Conservation (phyloP, 2,888 invertebrate species). For the Harpalus rubripes region DNA sequence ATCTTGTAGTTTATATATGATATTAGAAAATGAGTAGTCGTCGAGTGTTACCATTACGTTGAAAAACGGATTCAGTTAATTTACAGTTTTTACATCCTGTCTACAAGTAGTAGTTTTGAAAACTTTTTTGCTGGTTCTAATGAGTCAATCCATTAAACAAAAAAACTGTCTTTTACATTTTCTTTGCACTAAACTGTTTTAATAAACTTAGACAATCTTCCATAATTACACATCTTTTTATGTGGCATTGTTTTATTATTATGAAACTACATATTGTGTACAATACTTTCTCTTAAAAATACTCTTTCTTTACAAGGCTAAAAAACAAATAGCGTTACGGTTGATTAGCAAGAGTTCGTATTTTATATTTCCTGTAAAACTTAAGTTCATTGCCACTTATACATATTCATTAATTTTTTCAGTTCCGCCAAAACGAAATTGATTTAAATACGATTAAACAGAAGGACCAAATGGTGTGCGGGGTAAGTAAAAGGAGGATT, state of each 20-base stretch:
- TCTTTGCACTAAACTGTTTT: neutral
- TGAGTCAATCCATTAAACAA: neutral
- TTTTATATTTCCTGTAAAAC: neutral
- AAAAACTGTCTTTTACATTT: neutral
- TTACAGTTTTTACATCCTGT: conserved; percentile 5
- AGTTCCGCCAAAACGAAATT: conserved; percentile 60
- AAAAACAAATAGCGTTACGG: conserved; percentile 21
- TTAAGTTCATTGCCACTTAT: neutral
- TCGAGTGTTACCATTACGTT: neutral
- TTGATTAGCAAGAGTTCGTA: conserved; percentile 19
- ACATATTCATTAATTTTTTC: conserved; percentile 12
- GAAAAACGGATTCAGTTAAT: neutral
- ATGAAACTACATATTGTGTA: conserved; percentile 17
- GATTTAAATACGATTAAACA: conserved; percentile 70
- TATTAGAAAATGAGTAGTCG: too few relatives aligned
- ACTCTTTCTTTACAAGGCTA: conserved; percentile 34
- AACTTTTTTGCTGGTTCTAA: conserved; percentile 4
- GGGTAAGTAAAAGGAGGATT: conserved; percentile 40
- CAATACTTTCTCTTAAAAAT: conserved; percentile 25
- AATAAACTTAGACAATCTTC: neutral
- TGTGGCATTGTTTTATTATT: neutral
- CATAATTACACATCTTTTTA: neutral
- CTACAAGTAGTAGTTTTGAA: neutral
- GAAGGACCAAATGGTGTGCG: conserved; percentile 63
- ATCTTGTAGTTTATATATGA: too few relatives aligned